A percentile compares a stretch with the other conserved stretches of the same genome.
Conservation (phyloP, 1,140 invertebrate genomes). For the Caenorhabditis brenneri region DNA sequence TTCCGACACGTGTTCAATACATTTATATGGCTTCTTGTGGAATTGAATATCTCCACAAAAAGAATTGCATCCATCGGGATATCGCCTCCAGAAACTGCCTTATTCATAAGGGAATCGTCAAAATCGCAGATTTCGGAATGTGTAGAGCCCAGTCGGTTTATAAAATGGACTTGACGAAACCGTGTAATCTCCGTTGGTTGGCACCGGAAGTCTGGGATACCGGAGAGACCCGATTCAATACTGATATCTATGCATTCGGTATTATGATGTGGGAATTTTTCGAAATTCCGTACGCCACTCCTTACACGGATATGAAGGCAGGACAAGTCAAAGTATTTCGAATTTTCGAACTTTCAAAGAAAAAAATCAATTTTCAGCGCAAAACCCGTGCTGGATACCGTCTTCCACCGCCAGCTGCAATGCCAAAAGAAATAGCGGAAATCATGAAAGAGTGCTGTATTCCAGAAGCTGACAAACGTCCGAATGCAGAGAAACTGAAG, state of each 20-base stretch:
- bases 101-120: conserved; percentile 52
- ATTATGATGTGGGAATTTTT: conserved; percentile 56
- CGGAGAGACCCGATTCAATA: conserved; percentile 54
- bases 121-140: conserved; percentile 66
- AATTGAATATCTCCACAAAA: conserved; percentile 63
- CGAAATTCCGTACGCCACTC: conserved; percentile 49
- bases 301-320: conserved; percentile 54
- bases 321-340: conserved; percentile 58
- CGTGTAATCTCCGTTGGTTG: conserved; percentile 59
- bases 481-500: conserved; percentile 57
- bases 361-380: conserved; percentile 38
- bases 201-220: conserved; percentile 52
- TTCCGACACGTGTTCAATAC: conserved; percentile 48
- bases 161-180: conserved; percentile 63
- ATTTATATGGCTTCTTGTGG: conserved; percentile 59
- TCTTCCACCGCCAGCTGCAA: conserved; percentile 54
- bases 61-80: conserved; percentile 63
- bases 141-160: conserved; percentile 63
- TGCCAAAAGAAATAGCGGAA: conserved; percentile 55
- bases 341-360: not conserved
- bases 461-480: conserved; percentile 53
- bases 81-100: conserved; percentile 65
- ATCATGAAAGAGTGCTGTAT: conserved; percentile 60
- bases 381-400: conserved; percentile 61
- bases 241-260: conserved; percentile 52